Evolutionary conservation across 2,113 vertebrate genomes (phyloP).

Genomic region (Ursus arctos): DNA sequence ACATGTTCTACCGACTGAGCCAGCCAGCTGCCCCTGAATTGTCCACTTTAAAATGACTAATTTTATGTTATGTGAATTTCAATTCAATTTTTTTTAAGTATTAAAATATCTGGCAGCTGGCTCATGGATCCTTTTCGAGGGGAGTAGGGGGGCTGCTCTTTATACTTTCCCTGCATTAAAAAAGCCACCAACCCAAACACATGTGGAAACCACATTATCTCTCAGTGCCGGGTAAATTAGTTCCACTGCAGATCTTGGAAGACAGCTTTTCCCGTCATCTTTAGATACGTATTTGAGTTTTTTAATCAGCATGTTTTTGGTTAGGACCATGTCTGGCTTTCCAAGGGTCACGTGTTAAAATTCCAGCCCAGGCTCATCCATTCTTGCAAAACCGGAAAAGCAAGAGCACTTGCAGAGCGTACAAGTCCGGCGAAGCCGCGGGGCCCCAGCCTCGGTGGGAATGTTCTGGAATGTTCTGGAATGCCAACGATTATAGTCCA

Average conservation of each 20-base stretch:
- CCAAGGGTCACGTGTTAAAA: background rate
- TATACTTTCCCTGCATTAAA: background rate
- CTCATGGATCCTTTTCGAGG: background rate
- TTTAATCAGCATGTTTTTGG: background rate
- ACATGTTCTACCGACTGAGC: background rate
- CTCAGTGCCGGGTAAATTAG: background rate
- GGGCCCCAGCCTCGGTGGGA: background rate
- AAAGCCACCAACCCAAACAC: background rate
- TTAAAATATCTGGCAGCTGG: background rate
- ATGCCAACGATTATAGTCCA: background rate
- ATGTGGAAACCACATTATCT: background rate
- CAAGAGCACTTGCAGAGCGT: background rate
- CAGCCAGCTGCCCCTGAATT: background rate
- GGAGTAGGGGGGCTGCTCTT: background rate
- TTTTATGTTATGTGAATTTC: conserved; percentile 2
- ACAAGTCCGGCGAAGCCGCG: background rate
- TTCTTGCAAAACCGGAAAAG: background rate
- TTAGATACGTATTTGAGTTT: background rate
- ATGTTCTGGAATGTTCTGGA: background rate
- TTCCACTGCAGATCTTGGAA: background rate
- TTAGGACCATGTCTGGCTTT: background rate
- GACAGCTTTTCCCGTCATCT: background rate
- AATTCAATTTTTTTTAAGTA: background rate
- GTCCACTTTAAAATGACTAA: background rate
- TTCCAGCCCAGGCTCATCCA: background rate